phyloP scores from a whole-genome alignment of 2,797 vertebrate genomes.

The Linurgus olivaceus region DNA sequence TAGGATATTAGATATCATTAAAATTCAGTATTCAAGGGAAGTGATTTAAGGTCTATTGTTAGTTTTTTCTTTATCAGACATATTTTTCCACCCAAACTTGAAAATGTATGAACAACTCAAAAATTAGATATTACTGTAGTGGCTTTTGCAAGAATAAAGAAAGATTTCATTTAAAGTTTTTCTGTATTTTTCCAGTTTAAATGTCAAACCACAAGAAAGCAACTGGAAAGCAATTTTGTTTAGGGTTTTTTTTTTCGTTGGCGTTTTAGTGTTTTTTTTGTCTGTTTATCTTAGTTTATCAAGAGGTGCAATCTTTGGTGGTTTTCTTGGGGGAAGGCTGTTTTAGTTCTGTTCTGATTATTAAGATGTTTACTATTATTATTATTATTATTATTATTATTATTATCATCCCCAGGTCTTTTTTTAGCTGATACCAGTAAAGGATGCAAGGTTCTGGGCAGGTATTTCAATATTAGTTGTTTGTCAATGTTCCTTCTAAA shows the following conservation, averaged over 20 bases:
- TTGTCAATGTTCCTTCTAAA: background rate
- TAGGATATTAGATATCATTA: background rate
- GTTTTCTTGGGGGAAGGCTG: background rate
- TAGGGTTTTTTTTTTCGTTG: background rate
- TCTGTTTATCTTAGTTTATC: background rate
- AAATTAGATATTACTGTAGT: background rate
- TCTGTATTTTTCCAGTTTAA: background rate
- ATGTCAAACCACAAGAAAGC: background rate
- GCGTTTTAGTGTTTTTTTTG: background rate
- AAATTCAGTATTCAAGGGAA: background rate
- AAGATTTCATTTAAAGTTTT: background rate
- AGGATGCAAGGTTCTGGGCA: background rate
- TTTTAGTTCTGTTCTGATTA: too few species aligned
- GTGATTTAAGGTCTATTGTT: background rate
- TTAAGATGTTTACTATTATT: too few species aligned
- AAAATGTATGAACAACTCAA: background rate
- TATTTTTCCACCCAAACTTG: background rate
- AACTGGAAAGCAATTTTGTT: background rate
- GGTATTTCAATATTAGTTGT: background rate
- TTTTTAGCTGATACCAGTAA: background rate
- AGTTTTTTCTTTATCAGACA: background rate
- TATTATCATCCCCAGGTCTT: accelerated
- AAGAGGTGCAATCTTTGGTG: accelerated
- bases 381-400: too few species aligned
- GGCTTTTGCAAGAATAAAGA: background rate